Conservation (phyloP, 2,797 vertebrate genomes). For the Sebastes goodei region DNA sequence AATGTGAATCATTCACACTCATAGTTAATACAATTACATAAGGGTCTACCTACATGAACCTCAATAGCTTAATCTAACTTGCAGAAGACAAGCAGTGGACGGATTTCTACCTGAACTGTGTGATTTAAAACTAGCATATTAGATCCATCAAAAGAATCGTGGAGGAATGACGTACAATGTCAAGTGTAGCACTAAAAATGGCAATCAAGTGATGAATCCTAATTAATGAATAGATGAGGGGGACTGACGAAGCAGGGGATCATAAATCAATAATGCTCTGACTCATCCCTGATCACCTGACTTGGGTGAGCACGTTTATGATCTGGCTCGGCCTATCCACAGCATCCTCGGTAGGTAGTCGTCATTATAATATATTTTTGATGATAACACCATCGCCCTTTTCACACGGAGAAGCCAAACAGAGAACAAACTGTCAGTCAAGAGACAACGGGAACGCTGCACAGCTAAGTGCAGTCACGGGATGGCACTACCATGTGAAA, state of each 20-base stretch:
- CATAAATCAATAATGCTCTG: slow-evolving; percentile 22
- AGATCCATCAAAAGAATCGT: slow-evolving; percentile 28
- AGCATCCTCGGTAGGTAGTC: slow-evolving; percentile 15
- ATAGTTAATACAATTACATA: slow-evolving; percentile 33
- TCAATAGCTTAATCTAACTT: slow-evolving; percentile 3
- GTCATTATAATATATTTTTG: not conserved
- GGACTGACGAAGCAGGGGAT: not conserved
- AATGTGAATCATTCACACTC: slow-evolving; percentile 35
- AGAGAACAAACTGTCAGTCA: not conserved
- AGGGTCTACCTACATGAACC: not conserved
- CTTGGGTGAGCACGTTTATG: slow-evolving; percentile 14
- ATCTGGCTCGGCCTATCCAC: slow-evolving; percentile 16
- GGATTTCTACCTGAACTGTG: slow-evolving; percentile 4
- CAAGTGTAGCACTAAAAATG: slow-evolving; percentile 44
- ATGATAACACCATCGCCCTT: slow-evolving; percentile 7
- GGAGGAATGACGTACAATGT: slow-evolving; percentile 20
- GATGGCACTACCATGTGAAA: slow-evolving; percentile 38
- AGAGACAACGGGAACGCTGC: not conserved
- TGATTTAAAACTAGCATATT: slow-evolving; percentile 13
- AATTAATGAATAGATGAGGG: slow-evolving; percentile 18
- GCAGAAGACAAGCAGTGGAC: not conserved
- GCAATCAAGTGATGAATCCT: slow-evolving; percentile 36
- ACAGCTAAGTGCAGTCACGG: slow-evolving; percentile 2
- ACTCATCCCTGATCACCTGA: slow-evolving; percentile 21
- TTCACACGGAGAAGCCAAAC: slow-evolving; percentile 48